Conservation (phyloP, 2,113 vertebrate genomes). For the Trichechus manatus region DNA sequence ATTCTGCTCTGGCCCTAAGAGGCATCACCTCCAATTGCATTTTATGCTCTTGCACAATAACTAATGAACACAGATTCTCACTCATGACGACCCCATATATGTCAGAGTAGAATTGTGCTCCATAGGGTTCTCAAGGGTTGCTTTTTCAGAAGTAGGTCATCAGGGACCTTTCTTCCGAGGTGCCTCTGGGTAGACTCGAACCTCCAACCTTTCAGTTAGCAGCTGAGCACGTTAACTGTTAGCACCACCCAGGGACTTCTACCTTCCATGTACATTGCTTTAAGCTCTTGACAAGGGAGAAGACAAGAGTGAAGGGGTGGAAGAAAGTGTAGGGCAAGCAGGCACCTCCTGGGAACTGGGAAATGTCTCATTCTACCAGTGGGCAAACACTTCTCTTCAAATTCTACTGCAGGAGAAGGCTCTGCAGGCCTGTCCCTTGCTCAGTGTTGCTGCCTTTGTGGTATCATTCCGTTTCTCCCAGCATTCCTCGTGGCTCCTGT, state of each 20-base stretch:
- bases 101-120: neutral
- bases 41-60: no score
- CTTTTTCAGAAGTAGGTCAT: neutral
- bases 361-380: neutral
- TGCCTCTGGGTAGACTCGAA: neutral
- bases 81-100: neutral
- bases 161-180: neutral
- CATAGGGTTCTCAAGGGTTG: neutral
- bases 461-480: no score
- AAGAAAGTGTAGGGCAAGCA: neutral
- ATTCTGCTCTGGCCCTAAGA: neutral
- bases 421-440: neutral
- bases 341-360: no score
- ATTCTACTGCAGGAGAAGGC: neutral
- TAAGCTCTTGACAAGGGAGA: neutral
- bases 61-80: neutral
- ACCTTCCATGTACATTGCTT: neutral
- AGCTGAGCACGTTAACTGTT: neutral
- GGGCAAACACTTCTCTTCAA: neutral
- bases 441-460: rapidly evolving
- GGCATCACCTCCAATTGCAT: no score
- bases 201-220: neutral
- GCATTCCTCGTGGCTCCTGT: no score
- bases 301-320: neutral
- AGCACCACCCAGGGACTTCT: neutral